phyloP scores from a whole-genome alignment of 2,113 vertebrate genomes.

The Zapus hudsonius region DNA sequence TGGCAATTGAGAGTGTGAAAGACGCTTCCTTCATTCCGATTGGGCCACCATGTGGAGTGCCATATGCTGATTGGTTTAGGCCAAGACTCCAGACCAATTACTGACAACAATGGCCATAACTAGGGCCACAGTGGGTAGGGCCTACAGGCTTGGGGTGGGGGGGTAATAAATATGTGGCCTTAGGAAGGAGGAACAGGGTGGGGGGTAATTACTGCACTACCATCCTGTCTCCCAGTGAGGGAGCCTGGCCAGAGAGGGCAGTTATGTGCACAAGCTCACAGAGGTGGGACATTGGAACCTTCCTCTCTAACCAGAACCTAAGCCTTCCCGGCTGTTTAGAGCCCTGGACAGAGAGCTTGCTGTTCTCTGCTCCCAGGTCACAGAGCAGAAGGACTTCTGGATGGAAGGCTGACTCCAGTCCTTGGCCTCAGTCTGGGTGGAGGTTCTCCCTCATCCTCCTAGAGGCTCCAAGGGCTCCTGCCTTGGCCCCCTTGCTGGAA shows the following conservation, averaged over 20 bases:
- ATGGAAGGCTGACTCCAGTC: neutral
- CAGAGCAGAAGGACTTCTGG: no score
- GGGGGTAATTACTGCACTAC: fast-evolving
- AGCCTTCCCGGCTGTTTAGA: neutral
- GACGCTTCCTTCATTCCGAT: no score
- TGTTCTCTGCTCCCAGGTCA: no score
- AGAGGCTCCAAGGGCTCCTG: neutral
- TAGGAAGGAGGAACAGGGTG: neutral
- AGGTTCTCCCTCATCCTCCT: neutral
- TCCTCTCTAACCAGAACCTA: neutral
- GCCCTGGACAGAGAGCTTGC: neutral
- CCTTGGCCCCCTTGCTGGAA: neutral
- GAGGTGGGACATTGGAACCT: neutral
- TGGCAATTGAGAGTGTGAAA: neutral
- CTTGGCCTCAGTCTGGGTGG: neutral
- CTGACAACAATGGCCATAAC: neutral
- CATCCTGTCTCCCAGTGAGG: neutral
- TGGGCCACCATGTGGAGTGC: neutral
- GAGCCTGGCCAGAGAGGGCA: neutral
- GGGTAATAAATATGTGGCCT: no score
- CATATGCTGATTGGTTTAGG: neutral
- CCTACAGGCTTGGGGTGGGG: no score
- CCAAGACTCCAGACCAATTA: neutral
- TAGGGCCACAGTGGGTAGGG: no score
- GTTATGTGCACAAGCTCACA: neutral